phyloP scores from a whole-genome alignment of 64 coral and sea anemone genomes.

The Acropora yongei region DNA sequence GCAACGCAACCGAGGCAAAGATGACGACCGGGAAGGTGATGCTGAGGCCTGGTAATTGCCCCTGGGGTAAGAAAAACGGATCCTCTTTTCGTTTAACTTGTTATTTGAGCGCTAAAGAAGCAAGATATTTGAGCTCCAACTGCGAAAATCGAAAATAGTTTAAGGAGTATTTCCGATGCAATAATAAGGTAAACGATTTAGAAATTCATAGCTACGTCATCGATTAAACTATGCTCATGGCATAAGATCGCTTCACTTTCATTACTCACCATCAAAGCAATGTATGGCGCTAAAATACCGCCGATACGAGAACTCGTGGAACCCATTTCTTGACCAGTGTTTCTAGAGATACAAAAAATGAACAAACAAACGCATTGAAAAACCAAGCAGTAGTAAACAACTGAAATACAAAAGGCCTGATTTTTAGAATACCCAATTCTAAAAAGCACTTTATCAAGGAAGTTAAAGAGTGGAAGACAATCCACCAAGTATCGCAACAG shows the following conservation, averaged over 20 bases:
- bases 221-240: too few species aligned
- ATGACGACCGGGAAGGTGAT: not conserved
- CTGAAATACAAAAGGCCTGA: too few species aligned
- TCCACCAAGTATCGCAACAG: too few species aligned
- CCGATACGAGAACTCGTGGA: conserved; percentile 52
- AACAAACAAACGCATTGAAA: not conserved
- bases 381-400: too few species aligned
- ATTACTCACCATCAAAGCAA: too few species aligned
- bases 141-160: not conserved
- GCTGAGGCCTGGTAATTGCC: conserved; percentile 22
- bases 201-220: not conserved
- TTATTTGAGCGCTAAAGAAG: not conserved
- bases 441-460: too few species aligned
- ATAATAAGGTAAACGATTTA: conserved; percentile 21
- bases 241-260: too few species aligned
- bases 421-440: too few species aligned
- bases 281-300: not conserved
- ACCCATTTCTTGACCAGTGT: conserved; percentile 51
- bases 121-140: not conserved
- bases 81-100: too few species aligned
- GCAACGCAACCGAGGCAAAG: not conserved
- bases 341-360: not conserved
- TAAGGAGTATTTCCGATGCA: conserved; percentile 2
- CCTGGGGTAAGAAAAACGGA: not conserved
- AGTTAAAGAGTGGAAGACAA: too few species aligned